Conservation (phyloP, 2,797 vertebrate genomes). For the Decapterus maruadsi region DNA sequence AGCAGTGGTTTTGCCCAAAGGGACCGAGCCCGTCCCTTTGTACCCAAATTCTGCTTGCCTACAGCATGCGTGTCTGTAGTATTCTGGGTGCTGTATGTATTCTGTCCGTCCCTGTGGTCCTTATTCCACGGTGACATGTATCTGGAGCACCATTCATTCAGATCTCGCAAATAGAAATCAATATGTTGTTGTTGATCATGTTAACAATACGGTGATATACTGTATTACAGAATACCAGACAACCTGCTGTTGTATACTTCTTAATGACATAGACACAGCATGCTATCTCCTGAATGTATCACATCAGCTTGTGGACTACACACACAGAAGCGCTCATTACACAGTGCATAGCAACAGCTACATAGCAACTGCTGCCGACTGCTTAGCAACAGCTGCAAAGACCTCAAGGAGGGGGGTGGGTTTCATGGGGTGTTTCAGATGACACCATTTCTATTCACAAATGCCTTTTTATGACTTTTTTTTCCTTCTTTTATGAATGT, state of each 20-base stretch:
- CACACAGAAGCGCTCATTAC: slow-evolving; percentile 77
- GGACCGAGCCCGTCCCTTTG: slow-evolving; percentile 62
- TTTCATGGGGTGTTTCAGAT: slow-evolving; percentile 75
- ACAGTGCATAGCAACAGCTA: slow-evolving; percentile 85
- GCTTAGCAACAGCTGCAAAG: slow-evolving; percentile 87
- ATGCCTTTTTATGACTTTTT: slow-evolving; percentile 65
- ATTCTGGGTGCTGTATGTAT: slow-evolving; percentile 18
- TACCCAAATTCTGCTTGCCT: slow-evolving; percentile 52
- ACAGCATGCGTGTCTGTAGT: slow-evolving; percentile 2
- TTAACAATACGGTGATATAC: slow-evolving; percentile 42
- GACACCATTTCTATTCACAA: slow-evolving; percentile 75
- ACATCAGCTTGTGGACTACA: slow-evolving; percentile 75
- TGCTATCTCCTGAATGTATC: slow-evolving; percentile 72
- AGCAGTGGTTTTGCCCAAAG: slow-evolving; percentile 73
- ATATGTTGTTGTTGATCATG: slow-evolving; percentile 32
- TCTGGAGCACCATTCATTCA: slow-evolving; percentile 31
- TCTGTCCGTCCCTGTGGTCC: slow-evolving; percentile 3
- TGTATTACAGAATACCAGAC: slow-evolving; percentile 53
- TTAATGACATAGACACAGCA: slow-evolving; percentile 73
- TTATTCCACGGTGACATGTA: slow-evolving; percentile 14
- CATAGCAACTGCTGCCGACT: slow-evolving; percentile 85
- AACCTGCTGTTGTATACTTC: slow-evolving; percentile 63
- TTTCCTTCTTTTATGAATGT: slow-evolving; percentile 25
- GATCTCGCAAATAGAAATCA: slow-evolving; percentile 55
- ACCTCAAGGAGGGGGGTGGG: slow-evolving; percentile 70